Evolutionary conservation across 2,113 vertebrate genomes (phyloP).

Genomic region (Corydoras sp.): DNA sequence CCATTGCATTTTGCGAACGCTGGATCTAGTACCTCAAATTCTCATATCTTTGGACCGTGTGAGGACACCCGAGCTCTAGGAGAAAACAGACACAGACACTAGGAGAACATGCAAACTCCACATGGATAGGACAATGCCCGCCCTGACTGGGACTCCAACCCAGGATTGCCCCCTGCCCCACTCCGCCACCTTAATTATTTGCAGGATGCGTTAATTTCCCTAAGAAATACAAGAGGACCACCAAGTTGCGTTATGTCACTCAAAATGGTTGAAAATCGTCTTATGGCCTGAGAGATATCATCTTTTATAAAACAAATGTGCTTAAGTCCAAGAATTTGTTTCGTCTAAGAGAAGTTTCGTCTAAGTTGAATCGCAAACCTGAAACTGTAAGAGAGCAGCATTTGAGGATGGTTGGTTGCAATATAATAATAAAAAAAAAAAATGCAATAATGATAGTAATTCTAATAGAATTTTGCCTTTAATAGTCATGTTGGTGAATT

Average conservation of each 20-base stretch:
- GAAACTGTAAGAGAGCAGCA: constrained; percentile 12
- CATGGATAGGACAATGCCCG: no score
- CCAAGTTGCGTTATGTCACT: background rate
- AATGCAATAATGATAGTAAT: background rate
- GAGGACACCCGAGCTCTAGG: no score
- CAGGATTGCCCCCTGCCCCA: no score
- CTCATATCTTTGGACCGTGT: no score
- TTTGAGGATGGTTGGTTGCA: constrained; percentile 1
- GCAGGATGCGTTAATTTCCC: background rate
- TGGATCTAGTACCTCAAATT: no score
- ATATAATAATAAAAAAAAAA: background rate
- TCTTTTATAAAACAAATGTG: background rate
- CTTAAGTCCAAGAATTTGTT: no score
- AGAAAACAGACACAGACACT: no score
- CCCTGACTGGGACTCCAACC: no score
- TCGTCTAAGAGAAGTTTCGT: no score
- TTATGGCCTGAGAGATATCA: constrained; percentile 24
- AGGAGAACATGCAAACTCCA: no score
- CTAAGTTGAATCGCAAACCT: constrained; percentile 12
- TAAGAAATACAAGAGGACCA: constrained; percentile 6
- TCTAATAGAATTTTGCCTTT: background rate
- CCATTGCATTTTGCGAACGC: no score
- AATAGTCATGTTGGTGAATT: constrained; percentile 7
- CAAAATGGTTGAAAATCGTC: constrained; percentile 2
- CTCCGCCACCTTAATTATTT: background rate